Conservation (phyloP, 1,140 invertebrate species). For the Trichoplusia ni region DNA sequence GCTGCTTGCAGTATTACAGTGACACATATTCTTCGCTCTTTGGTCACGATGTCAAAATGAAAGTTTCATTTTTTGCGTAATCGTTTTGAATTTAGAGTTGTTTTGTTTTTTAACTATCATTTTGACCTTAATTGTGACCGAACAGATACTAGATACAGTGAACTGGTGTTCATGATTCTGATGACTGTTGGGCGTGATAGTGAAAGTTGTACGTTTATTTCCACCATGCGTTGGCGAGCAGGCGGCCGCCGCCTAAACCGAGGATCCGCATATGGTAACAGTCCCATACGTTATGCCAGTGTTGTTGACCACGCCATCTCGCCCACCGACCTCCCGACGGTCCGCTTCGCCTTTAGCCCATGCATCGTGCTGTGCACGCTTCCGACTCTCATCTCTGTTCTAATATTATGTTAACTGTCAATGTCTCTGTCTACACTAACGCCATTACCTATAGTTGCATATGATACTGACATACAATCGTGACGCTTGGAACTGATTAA, state of each 20-base stretch:
- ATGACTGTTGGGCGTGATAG: constrained; percentile 48
- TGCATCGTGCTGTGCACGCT: constrained; percentile 78
- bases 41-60: constrained; percentile 25
- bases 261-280: constrained; percentile 95
- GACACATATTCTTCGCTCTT: constrained; percentile 2
- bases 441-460: constrained; percentile 23
- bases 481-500: constrained; percentile 10
- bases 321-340: constrained; percentile 70
- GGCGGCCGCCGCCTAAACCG: constrained; percentile 92
- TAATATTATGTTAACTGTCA: constrained; percentile 31
- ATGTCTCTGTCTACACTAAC: constrained; percentile 23
- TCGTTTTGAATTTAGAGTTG: not conserved
- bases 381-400: constrained; percentile 53
- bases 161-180: constrained; percentile 4
- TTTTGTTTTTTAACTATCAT: not conserved
- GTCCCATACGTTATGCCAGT: constrained; percentile 60
- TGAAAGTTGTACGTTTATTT: constrained; percentile 68
- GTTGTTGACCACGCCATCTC: constrained; percentile 61
- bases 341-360: constrained; percentile 67
- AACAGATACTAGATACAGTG: constrained; percentile 10
- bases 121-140: constrained; percentile 15
- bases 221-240: constrained; percentile 76
- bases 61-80: not conserved
- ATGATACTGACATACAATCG: constrained; percentile 16
- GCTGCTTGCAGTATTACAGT: not conserved